These are phyloP conservation scores for Geophilus truncorum DNA, from an alignment of 2,888 invertebrate genomes.

Conservation along the genomic window DNA sequence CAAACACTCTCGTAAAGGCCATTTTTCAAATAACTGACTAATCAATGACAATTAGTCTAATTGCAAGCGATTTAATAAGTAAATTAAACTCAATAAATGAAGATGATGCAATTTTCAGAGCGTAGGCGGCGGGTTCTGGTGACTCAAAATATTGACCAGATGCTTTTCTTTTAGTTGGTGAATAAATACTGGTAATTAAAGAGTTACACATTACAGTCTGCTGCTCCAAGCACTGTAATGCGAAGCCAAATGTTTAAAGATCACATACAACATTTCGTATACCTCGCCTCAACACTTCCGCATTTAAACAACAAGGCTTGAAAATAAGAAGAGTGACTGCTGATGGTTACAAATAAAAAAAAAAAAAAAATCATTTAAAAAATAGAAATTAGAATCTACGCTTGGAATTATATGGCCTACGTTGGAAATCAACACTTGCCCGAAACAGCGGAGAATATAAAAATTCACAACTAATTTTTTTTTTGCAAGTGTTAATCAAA, in stretches of 20 bases:
- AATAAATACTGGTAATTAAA: too few species aligned
- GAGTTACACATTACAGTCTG: too few species aligned
- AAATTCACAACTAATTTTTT: not conserved
- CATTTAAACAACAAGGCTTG: not conserved
- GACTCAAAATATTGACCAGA: too few species aligned
- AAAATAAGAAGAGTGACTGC: not conserved
- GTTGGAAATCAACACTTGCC: not conserved
- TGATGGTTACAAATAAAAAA: not conserved
- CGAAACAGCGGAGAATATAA: not conserved
- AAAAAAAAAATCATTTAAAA: not conserved
- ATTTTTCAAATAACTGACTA: not conserved
- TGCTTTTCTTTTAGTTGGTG: too few species aligned
- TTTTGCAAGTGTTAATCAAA: not conserved
- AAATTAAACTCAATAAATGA: too few species aligned
- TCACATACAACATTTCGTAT: not conserved
- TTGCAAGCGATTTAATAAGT: too few species aligned
- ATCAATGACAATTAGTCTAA: not conserved
- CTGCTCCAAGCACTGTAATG: too few species aligned
- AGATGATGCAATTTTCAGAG: too few species aligned
- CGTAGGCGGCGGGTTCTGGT: too few species aligned
- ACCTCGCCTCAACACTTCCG: not conserved
- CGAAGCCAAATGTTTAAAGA: too few species aligned
- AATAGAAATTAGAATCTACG: too few species aligned
- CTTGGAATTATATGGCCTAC: not conserved
- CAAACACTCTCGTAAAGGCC: not conserved